Evolutionary conservation across 2,113 vertebrate species (phyloP).

Genomic region (Dasyurus viverrinus): DNA sequence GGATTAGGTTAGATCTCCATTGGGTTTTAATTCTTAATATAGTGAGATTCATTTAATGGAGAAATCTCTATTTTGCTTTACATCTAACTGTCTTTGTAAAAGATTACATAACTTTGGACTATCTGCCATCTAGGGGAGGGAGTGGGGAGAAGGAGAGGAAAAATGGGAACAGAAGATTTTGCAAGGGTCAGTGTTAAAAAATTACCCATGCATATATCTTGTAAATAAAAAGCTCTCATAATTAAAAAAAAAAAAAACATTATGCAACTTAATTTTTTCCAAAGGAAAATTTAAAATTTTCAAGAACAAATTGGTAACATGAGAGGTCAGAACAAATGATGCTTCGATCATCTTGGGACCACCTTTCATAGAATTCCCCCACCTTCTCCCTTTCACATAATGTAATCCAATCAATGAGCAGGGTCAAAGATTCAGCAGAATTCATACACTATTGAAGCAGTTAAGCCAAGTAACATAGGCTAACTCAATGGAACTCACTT

Average conservation of each 20-base stretch:
- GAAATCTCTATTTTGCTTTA: conserved; percentile 20
- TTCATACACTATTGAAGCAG: conserved; percentile 24
- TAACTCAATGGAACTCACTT: not conserved
- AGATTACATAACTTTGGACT: not conserved
- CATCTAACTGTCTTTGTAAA: not conserved
- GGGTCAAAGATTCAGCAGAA: conserved; percentile 2
- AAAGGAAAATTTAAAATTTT: conserved; percentile 41
- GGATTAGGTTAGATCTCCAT: not conserved
- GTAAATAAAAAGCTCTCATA: too few relatives aligned
- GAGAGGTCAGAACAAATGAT: not conserved
- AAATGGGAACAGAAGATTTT: too few relatives aligned
- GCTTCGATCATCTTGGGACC: not conserved
- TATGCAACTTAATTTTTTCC: not conserved
- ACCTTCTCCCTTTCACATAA: conserved; percentile 8
- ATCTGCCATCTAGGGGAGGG: too few relatives aligned
- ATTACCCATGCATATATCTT: too few relatives aligned
- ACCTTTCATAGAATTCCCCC: not conserved
- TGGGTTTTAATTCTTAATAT: not conserved
- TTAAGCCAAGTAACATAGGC: not conserved
- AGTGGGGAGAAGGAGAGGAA: too few relatives aligned
- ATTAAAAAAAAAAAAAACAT: too few relatives aligned
- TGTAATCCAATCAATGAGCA: not conserved
- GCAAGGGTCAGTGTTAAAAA: too few relatives aligned
- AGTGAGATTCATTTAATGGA: not conserved
- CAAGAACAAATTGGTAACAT: not conserved